phyloP scores from a whole-genome alignment of 53 echinoderm and acorn worm species.

The Antedon mediterranea region DNA sequence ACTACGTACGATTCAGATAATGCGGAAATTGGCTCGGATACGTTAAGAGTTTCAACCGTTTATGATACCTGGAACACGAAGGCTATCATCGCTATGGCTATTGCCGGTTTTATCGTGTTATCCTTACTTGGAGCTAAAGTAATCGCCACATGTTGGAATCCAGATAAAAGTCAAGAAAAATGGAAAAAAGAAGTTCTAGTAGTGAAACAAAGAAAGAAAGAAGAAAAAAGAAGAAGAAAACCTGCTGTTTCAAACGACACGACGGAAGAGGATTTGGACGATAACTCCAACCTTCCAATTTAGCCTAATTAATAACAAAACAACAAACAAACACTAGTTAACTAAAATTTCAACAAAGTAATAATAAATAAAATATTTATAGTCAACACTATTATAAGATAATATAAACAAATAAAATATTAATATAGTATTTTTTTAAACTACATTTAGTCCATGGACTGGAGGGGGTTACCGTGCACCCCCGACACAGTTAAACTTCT shows the following conservation, averaged over 20 bases:
- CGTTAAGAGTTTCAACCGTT: neutral
- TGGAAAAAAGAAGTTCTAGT: neutral
- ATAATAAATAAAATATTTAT: too few relatives aligned
- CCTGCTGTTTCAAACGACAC: neutral
- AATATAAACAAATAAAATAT: too few relatives aligned
- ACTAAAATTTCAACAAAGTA: too few relatives aligned
- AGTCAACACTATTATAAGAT: too few relatives aligned
- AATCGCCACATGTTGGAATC: neutral
- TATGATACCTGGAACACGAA: neutral
- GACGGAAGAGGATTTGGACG: neutral
- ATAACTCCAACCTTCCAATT: neutral
- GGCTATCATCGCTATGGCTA: neutral
- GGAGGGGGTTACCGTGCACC: too few relatives aligned
- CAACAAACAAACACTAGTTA: too few relatives aligned
- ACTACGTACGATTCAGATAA: neutral
- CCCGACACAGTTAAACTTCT: too few relatives aligned
- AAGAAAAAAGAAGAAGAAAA: neutral
- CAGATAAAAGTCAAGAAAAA: neutral
- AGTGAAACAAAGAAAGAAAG: neutral
- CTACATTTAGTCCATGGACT: too few relatives aligned
- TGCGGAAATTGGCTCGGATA: neutral
- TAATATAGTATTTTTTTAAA: too few relatives aligned
- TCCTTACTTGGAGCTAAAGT: neutral
- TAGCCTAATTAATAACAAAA: too few relatives aligned
- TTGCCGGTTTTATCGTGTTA: neutral